A percentile compares a stretch with the other conserved stretches of the same genome.
phyloP scores from a whole-genome alignment of 2,113 vertebrate genomes.

The Bucco capensis region DNA sequence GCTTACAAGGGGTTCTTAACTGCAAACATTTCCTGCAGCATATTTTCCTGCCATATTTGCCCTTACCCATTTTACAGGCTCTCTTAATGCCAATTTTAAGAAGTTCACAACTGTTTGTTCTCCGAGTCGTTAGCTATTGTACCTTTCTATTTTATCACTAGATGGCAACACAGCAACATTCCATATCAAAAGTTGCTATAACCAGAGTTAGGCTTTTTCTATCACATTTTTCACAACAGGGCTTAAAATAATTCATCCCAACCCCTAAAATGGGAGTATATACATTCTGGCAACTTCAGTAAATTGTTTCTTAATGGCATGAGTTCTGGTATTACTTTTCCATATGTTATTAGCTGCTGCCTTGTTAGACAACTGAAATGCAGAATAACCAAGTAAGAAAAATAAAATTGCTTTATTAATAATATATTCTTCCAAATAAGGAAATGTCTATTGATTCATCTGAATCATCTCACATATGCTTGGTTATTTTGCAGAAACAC shows the following conservation, averaged over 20 bases:
- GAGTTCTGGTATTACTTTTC: background rate
- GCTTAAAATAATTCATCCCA: background rate
- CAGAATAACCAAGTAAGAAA: background rate
- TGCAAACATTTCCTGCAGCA: background rate
- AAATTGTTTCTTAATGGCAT: background rate
- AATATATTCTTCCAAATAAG: background rate
- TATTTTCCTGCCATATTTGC: background rate
- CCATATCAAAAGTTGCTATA: background rate
- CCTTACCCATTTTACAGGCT: background rate
- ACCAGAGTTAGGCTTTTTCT: background rate
- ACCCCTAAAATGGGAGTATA: background rate
- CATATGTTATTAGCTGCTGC: background rate
- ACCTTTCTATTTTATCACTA: slow-evolving; percentile 1
- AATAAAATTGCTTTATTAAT: background rate
- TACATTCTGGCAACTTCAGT: background rate
- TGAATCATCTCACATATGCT: background rate
- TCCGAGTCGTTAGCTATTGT: background rate
- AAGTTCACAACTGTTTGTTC: background rate
- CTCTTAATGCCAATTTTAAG: background rate
- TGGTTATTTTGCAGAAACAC: background rate
- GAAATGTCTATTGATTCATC: background rate
- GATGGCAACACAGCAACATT: slow-evolving; percentile 44
- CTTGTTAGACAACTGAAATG: background rate
- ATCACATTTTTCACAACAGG: background rate
- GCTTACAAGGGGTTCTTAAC: background rate